Evolutionary conservation across 1,140 invertebrate species (phyloP).

Genomic region (Drosophila truncata): DNA sequence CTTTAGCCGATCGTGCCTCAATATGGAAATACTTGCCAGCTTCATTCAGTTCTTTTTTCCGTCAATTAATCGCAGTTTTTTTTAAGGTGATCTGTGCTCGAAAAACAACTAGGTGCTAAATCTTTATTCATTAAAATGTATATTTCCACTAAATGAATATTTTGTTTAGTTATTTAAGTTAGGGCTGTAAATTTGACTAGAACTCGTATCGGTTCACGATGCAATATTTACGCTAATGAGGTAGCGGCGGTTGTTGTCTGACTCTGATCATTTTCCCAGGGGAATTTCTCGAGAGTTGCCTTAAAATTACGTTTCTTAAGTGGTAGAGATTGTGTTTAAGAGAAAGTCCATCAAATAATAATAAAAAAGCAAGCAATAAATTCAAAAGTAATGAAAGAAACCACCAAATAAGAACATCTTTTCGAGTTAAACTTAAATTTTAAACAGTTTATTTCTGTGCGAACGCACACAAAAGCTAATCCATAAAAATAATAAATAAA

Average conservation of each 20-base stretch:
- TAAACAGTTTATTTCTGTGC: conserved; percentile 53
- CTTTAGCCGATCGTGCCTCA: conserved; percentile 24
- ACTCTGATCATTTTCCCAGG: conserved; percentile 13
- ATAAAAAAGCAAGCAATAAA: not conserved
- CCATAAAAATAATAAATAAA: conserved; percentile 53
- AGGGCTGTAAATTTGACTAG: conserved; percentile 70
- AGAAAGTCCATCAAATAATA: not conserved
- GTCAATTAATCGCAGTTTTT: conserved; percentile 25
- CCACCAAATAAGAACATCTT: conserved; percentile 32
- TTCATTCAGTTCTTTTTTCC: conserved; percentile 45
- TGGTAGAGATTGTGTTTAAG: conserved; percentile 16
- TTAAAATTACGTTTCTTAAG: conserved; percentile 50
- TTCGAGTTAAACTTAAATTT: conserved; percentile 47
- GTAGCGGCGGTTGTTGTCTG: conserved; percentile 73
- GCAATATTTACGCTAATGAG: conserved; percentile 76
- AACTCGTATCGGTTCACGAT: conserved; percentile 39
- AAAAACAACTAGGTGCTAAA: conserved; percentile 68
- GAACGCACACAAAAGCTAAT: conserved; percentile 43
- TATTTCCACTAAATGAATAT: conserved; percentile 41
- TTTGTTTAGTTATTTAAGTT: conserved; percentile 10
- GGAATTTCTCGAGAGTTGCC: conserved; percentile 42
- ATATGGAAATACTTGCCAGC: conserved; percentile 37
- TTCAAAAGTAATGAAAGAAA: not conserved
- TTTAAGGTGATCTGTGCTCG: conserved; percentile 43
- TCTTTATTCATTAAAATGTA: conserved; percentile 49